phyloP scores from a whole-genome alignment of 2,113 vertebrate species.

The Thunnus maccoyii region DNA sequence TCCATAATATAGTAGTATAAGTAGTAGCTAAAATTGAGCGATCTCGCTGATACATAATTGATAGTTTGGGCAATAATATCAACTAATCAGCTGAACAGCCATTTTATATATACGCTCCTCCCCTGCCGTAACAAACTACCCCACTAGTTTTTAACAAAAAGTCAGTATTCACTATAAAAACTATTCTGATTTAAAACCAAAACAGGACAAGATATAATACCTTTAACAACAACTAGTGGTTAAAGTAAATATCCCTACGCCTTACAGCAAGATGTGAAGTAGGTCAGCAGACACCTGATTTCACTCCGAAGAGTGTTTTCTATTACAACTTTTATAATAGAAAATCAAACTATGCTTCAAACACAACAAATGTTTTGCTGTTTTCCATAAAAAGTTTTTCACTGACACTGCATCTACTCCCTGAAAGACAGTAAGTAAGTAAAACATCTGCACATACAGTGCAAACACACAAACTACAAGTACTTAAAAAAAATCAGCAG shows the following conservation, averaged over 20 bases:
- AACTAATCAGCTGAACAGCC: no score
- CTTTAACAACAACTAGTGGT: slow-evolving; percentile 9
- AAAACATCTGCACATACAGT: background rate
- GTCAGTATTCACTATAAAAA: background rate
- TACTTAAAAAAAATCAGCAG: background rate
- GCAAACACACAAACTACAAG: background rate
- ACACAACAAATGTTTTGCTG: background rate
- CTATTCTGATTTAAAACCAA: background rate
- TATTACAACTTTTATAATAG: background rate
- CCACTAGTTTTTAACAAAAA: background rate
- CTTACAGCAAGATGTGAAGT: slow-evolving; percentile 54
- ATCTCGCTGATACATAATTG: no score
- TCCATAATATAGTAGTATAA: no score
- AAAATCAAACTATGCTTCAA: slow-evolving; percentile 10
- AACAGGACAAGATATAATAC: background rate
- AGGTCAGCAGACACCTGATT: slow-evolving; percentile 59
- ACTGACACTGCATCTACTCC: background rate
- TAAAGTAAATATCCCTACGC: slow-evolving; percentile 22
- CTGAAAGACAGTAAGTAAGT: background rate
- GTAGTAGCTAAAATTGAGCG: no score
- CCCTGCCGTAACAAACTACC: background rate
- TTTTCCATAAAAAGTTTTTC: background rate
- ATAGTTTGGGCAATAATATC: no score
- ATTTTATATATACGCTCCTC: background rate
- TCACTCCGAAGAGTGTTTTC: slow-evolving; percentile 1